phyloP scores from a whole-genome alignment of 2,888 invertebrate species.

The Leucophenga montana region DNA sequence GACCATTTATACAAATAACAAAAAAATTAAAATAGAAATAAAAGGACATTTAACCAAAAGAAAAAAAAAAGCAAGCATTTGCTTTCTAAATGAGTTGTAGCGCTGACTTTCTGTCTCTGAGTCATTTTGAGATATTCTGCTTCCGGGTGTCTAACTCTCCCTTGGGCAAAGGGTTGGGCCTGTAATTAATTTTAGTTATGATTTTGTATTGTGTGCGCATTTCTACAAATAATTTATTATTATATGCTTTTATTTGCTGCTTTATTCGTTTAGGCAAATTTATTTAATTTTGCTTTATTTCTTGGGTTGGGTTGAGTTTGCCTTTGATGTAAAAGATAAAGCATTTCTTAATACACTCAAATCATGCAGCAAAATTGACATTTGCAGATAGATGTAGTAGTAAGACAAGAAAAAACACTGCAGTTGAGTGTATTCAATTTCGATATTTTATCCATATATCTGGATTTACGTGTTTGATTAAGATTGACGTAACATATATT shows the following conservation, averaged over 20 bases:
- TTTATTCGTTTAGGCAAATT: neutral
- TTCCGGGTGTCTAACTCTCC: neutral
- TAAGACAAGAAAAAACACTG: no score
- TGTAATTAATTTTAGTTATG: constrained; percentile 23
- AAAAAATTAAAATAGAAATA: constrained; percentile 11
- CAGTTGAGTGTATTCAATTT: no score
- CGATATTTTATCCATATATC: no score
- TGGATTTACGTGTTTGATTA: no score
- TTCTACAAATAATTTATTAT: constrained; percentile 15
- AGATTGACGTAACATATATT: no score
- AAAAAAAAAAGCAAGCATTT: no score
- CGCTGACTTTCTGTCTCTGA: neutral
- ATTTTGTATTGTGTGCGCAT: constrained; percentile 2
- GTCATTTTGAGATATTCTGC: no score
- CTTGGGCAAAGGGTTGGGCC: constrained; percentile 14
- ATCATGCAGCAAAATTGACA: neutral
- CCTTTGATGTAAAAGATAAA: no score
- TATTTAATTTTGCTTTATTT: neutral
- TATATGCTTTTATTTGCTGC: neutral
- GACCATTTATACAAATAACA: constrained; percentile 18
- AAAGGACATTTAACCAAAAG: neutral
- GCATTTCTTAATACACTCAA: neutral
- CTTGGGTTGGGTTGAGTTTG: neutral
- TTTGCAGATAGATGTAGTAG: no score
- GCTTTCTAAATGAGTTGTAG: constrained; percentile 18